Conservation (phyloP, 2,113 vertebrate species). For the Entelurus aequoreus region DNA sequence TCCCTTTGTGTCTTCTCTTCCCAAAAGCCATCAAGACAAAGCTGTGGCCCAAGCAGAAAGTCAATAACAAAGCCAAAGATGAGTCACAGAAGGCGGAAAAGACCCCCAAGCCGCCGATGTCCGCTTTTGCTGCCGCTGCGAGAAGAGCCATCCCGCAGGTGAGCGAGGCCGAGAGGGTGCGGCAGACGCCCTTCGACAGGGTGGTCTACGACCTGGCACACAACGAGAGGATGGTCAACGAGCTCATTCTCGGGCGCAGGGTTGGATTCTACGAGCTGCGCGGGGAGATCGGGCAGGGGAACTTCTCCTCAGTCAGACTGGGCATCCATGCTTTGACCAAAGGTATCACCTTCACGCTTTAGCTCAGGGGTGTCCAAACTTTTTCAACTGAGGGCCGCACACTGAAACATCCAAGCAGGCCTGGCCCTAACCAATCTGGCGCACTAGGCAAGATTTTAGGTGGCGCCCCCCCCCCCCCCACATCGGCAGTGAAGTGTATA, state of each 20-base stretch:
- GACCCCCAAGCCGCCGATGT: not conserved
- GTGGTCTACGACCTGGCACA: slow-evolving; percentile 69
- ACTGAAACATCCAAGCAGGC: no score
- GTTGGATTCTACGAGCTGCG: slow-evolving; percentile 74
- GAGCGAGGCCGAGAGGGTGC: slow-evolving; percentile 48
- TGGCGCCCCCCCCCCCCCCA: no score
- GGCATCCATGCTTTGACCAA: slow-evolving; percentile 71
- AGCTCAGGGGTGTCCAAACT: no score
- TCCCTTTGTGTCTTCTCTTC: slow-evolving; percentile 1
- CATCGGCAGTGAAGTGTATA: no score
- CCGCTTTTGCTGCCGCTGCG: not conserved
- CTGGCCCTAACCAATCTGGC: no score
- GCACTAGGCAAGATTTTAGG: no score
- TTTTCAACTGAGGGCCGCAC: no score
- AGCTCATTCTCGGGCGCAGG: slow-evolving; percentile 65
- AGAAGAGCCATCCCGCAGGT: slow-evolving; percentile 25
- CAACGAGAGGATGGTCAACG: slow-evolving; percentile 56
- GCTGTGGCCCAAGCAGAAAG: slow-evolving; percentile 53
- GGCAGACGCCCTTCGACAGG: slow-evolving; percentile 63
- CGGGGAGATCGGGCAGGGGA: slow-evolving; percentile 71
- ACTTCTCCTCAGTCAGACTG: slow-evolving; percentile 73
- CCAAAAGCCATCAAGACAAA: slow-evolving; percentile 38
- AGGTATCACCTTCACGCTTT: slow-evolving; percentile 47
- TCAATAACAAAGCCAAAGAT: slow-evolving; percentile 36
- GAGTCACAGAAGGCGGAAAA: slow-evolving; percentile 25